Evolutionary conservation across 2,888 invertebrate species (phyloP).

Genomic region (Lobophora halterata): DNA sequence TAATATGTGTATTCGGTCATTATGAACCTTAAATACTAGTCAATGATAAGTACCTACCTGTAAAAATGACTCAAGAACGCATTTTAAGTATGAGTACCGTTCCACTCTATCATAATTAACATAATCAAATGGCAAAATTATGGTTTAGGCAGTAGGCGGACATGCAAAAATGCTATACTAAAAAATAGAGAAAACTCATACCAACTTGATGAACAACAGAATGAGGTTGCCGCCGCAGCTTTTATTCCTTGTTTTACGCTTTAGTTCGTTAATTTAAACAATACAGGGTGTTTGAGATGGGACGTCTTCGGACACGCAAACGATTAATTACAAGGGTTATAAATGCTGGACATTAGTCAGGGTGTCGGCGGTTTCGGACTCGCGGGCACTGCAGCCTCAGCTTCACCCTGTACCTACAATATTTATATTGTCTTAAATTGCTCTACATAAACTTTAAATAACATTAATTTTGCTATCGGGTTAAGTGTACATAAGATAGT

Average conservation of each 20-base stretch:
- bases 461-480: no score
- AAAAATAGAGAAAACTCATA: conserved; percentile 5
- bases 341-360: conserved; percentile 78
- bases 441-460: conserved; percentile 21
- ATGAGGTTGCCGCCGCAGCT: conserved; percentile 5
- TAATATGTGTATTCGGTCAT: no score
- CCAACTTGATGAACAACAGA: conserved; percentile 7
- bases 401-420: conserved; percentile 33
- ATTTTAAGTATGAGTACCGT: no score
- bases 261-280: conserved; percentile 61
- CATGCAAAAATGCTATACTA: not conserved
- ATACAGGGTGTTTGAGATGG: conserved; percentile 61
- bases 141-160: no score
- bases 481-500: no score
- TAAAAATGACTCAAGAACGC: no score
- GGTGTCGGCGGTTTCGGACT: conserved; percentile 64
- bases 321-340: conserved; percentile 80
- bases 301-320: conserved; percentile 76
- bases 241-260: conserved; percentile 6
- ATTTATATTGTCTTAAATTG: conserved; percentile 34
- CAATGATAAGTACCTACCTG: no score
- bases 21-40: no score
- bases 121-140: no score
- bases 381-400: conserved; percentile 38
- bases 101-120: no score